Evolutionary conservation across 1,140 invertebrate species (phyloP).

Genomic region (Drosophila malerkotliana): DNA sequence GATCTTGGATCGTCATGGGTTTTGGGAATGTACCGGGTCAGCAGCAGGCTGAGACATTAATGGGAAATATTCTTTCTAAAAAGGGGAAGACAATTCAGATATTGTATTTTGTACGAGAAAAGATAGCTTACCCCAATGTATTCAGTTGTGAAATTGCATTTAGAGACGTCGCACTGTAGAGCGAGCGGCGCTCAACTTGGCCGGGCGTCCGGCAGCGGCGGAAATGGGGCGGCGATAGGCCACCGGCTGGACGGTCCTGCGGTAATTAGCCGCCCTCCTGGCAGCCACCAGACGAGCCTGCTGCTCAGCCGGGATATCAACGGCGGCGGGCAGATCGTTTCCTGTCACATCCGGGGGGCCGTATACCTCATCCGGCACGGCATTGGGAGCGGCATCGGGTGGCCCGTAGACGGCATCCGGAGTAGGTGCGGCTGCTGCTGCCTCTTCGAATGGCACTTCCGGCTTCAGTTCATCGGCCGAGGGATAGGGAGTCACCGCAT

Average conservation of each 20-base stretch:
- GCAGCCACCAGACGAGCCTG: conserved; percentile 68
- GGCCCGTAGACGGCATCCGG: conserved; percentile 78
- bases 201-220: conserved; percentile 59
- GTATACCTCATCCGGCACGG: conserved; percentile 72
- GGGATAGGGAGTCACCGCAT: conserved; percentile 76
- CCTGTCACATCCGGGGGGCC: conserved; percentile 70
- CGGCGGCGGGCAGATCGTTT: conserved; percentile 66
- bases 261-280: conserved; percentile 60
- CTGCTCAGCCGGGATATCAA: conserved; percentile 65
- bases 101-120: background rate
- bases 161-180: conserved; percentile 52
- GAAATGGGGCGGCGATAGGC: conserved; percentile 49
- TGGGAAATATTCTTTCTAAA: background rate
- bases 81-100: background rate
- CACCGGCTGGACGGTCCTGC: conserved; percentile 45
- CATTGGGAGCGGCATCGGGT: conserved; percentile 68
- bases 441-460: conserved; percentile 77
- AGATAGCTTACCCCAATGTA: conserved; percentile 12
- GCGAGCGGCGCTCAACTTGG: conserved; percentile 55
- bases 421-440: conserved; percentile 56
- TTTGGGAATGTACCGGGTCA: conserved; percentile 27
- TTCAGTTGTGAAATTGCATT: conserved; percentile 6
- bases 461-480: conserved; percentile 75
- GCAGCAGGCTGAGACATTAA: conserved; percentile 17
- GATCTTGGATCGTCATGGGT: conserved; percentile 58